phyloP scores from a whole-genome alignment of 1,140 invertebrate species.

The Macrotrachela quadricornifera region DNA sequence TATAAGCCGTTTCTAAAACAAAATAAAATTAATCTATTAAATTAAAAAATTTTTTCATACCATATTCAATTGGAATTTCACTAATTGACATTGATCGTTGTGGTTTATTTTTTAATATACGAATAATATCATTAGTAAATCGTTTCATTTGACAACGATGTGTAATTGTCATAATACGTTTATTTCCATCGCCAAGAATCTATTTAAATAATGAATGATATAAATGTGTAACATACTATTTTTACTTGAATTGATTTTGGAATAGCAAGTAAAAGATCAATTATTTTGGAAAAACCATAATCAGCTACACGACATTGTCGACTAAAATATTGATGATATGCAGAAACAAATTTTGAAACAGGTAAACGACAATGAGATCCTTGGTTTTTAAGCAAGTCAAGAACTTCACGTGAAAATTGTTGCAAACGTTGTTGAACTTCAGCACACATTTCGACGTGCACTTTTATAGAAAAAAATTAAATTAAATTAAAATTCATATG shows the following conservation, averaged over 20 bases:
- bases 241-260: conserved; percentile 65
- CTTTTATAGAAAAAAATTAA: too few relatives aligned
- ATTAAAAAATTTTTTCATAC: too few relatives aligned
- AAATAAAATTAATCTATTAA: too few relatives aligned
- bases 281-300: conserved; percentile 75
- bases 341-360: conserved; percentile 65
- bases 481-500: too few relatives aligned
- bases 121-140: conserved; percentile 63
- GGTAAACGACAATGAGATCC: conserved; percentile 52
- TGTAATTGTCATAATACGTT: conserved; percentile 48
- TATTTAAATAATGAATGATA: too few relatives aligned
- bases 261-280: conserved; percentile 64
- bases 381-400: conserved; percentile 29
- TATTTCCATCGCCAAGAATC: background rate
- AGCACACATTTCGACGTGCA: too few relatives aligned
- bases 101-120: conserved; percentile 46
- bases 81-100: too few relatives aligned
- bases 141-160: conserved; percentile 64
- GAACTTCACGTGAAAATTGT: conserved; percentile 4
- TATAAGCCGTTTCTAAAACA: conserved; percentile 39
- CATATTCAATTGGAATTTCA: conserved; percentile 34
- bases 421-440: background rate
- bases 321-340: conserved; percentile 83
- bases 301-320: conserved; percentile 76
- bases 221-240: background rate